phyloP scores from a whole-genome alignment of 2,888 invertebrate genomes.

The Sarcophaga subvicina region DNA sequence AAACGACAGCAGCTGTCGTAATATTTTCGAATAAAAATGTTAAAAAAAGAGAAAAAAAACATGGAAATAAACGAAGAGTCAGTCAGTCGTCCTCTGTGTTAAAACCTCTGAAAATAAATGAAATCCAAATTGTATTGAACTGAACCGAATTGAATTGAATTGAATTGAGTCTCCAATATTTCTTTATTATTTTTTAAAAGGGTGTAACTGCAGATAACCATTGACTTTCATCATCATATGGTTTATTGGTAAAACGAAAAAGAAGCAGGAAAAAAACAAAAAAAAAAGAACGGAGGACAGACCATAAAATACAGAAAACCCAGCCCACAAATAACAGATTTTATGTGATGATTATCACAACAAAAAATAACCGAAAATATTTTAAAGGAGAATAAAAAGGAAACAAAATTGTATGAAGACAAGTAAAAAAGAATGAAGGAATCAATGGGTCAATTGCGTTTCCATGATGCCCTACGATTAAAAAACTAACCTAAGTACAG shows the following conservation, averaged over 20 bases:
- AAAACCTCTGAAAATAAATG: conserved; percentile 9
- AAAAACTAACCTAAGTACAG: no score
- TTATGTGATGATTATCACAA: conserved; percentile 61
- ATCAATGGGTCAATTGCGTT: no score
- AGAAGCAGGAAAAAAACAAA: not conserved
- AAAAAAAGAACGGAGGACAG: no score
- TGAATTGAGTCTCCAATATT: conserved; percentile 30
- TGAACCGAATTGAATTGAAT: conserved; percentile 10
- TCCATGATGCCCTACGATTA: no score
- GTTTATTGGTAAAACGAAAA: conserved; percentile 24
- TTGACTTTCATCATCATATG: conserved; percentile 52
- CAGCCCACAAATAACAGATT: conserved; percentile 68
- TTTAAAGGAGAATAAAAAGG: conserved; percentile 36
- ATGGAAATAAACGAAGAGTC: conserved; percentile 42
- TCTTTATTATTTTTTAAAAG: conserved; percentile 38
- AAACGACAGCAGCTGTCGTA: conserved; percentile 57
- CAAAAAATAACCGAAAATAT: conserved; percentile 34
- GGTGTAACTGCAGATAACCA: conserved; percentile 62
- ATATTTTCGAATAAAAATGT: conserved; percentile 28
- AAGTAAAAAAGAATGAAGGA: not conserved
- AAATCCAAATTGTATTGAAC: conserved; percentile 8
- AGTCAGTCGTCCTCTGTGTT: conserved; percentile 11
- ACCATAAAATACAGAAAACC: conserved; percentile 45
- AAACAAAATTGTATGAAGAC: conserved; percentile 37
- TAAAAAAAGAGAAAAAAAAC: not conserved